These are phyloP conservation scores for Excalfactoria chinensis DNA, from an alignment of 2,113 vertebrate species.

Conservation along the genomic window DNA sequence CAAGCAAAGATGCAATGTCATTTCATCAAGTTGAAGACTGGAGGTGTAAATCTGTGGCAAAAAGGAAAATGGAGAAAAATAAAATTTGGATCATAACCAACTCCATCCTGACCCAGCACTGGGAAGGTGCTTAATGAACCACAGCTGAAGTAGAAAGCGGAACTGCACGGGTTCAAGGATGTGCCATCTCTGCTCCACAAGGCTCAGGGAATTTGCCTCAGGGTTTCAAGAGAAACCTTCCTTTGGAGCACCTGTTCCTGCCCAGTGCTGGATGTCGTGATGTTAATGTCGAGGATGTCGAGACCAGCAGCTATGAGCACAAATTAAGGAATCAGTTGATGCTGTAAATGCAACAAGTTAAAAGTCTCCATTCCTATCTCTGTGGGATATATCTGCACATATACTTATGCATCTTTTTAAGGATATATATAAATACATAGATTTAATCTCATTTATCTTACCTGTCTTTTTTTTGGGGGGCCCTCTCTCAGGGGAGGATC, in stretches of 20 bases:
- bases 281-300: not conserved
- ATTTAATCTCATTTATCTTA: not conserved
- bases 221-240: not conserved
- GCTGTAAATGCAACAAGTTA: not conserved
- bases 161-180: constrained; percentile 5
- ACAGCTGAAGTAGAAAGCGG: constrained; percentile 29
- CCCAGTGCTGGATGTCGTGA: not conserved
- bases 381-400: not conserved
- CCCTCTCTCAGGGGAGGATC: not conserved
- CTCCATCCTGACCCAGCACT: constrained; percentile 17
- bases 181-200: rapidly evolving
- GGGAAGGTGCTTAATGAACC: constrained; percentile 37
- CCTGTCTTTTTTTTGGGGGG: not conserved
- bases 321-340: not conserved
- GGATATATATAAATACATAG: not conserved
- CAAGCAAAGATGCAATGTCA: not conserved
- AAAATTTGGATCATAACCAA: constrained; percentile 1
- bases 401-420: not conserved
- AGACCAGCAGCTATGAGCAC: not conserved
- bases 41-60: constrained; percentile 3
- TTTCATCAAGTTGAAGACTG: constrained; percentile 27
- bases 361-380: not conserved
- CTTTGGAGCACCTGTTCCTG: not conserved
- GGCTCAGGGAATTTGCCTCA: not conserved
- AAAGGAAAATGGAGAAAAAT: constrained; percentile 35